A percentile compares a stretch with the other conserved stretches of the same genome.
These are phyloP conservation scores for Rhinoraja longicauda DNA, from an alignment of 2,797 vertebrate species.

Conservation along the genomic window DNA sequence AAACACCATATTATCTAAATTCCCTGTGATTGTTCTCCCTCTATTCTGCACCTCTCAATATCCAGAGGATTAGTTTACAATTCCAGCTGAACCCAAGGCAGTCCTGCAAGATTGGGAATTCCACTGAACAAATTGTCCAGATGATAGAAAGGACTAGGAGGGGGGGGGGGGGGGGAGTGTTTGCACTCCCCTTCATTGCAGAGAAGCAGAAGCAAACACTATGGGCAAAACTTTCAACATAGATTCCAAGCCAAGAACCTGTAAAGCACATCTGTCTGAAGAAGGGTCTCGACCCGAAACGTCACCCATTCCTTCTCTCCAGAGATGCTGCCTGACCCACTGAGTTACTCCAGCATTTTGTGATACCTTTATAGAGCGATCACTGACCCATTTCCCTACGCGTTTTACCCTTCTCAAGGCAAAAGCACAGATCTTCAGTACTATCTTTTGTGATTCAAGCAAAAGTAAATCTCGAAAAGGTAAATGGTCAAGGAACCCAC, in stretches of 20 bases:
- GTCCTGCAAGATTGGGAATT: background rate
- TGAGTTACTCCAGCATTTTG: no score
- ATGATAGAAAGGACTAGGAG: background rate
- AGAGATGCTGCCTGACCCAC: no score
- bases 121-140: constrained; percentile 41
- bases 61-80: background rate
- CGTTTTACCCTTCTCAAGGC: background rate
- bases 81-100: background rate
- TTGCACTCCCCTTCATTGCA: constrained; percentile 40
- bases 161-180: constrained; percentile 45
- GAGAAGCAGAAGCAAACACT: constrained; percentile 20
- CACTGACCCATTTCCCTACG: background rate
- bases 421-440: background rate
- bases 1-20: background rate
- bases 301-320: no score
- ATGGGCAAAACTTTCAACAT: background rate
- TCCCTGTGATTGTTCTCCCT: background rate
- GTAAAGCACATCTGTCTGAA: no score
- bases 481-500: background rate
- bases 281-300: no score
- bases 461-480: background rate
- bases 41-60: background rate
- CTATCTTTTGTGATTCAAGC: background rate
- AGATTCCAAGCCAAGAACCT: background rate
- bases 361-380: background rate